Evolutionary conservation across 2,797 vertebrate genomes (phyloP).

Genomic region (Etheostoma perlongum): DNA sequence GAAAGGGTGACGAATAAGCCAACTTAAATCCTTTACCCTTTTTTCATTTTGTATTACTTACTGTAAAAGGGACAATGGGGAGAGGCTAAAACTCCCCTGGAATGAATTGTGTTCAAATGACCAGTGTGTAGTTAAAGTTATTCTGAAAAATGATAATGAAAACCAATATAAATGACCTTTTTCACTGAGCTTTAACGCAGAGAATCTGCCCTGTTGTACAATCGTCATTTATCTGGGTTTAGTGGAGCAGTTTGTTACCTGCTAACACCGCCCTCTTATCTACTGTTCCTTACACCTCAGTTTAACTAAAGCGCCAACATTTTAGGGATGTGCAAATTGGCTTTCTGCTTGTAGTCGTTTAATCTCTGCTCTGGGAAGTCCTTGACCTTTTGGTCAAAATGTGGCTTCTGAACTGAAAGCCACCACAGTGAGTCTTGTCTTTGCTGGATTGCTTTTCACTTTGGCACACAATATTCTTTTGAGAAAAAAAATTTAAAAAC

Average conservation of each 20-base stretch:
- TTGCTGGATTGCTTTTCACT: slow-evolving; percentile 29
- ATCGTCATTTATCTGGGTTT: slow-evolving; percentile 40
- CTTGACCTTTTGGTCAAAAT: slow-evolving; percentile 32
- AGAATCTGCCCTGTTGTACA: neutral
- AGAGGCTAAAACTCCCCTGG: slow-evolving; percentile 29
- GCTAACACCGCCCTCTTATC: slow-evolving; percentile 10
- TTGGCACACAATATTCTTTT: neutral
- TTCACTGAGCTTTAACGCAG: slow-evolving; percentile 31
- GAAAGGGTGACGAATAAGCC: slow-evolving; percentile 48
- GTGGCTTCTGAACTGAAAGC: slow-evolving; percentile 11
- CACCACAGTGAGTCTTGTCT: slow-evolving; percentile 33
- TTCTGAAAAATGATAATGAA: slow-evolving; percentile 48
- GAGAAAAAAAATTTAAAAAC: slow-evolving; percentile 33
- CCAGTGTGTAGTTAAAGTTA: slow-evolving; percentile 24
- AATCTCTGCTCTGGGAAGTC: slow-evolving; percentile 22
- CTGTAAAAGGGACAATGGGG: slow-evolving; percentile 38
- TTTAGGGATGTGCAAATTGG: slow-evolving; percentile 22
- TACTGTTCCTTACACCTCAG: neutral
- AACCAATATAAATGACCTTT: slow-evolving; percentile 38
- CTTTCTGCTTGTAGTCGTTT: slow-evolving; percentile 22
- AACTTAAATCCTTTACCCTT: slow-evolving; percentile 45
- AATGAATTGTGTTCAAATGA: slow-evolving; percentile 39
- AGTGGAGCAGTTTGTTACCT: slow-evolving; percentile 37
- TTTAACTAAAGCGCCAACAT: slow-evolving; percentile 1
- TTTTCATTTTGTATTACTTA: slow-evolving; percentile 48